Base-by-base conservation (phyloP, 2,113 vertebrate species). In the Brachyistius frenatus region DNA sequence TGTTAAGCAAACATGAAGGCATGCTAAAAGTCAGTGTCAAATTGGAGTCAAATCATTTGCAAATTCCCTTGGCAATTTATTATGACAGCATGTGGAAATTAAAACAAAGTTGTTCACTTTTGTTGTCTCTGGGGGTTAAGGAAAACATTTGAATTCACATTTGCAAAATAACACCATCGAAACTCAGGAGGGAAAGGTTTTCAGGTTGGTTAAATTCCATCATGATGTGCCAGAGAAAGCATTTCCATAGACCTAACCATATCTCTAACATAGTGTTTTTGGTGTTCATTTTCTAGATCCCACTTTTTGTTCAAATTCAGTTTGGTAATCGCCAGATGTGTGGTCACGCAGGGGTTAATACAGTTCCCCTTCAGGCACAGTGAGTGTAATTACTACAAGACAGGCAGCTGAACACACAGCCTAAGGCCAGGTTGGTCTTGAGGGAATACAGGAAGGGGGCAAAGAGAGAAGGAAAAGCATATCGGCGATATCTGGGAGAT, bases 371-470 rank as follows among this genome's bases (percentile, higher is more conserved):
- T 66, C 66, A 83, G 75, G 60, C 44, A 31, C 61, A 61, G 68
- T 82, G 67, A 52, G 39, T 70, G 79, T 90, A 87, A 93, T 92
- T 86, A 86, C 74, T 36, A 13, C n/a, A 46, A 80, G 80, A 73
- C 57, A 74, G 86, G 73, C 62, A 56, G 66, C 69, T 62, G 66
- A 79, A 62, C 66, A 63, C 70, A 66, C 72, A 55, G 49, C 84
- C 78, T 13, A 4, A 71, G 74, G 83, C 83, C 73, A 46, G 52
- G 80, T 41, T 35, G 56, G 63, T 77, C 88, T 75, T 68, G 7
- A 31, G 84, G 63, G 88, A 63, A 31, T 10, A 60, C 30, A 50
- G 66, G 62, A 53, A 47, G 13, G 39, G 66, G 71, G 65, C 13
- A 33, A 78, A 31, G 31, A 65, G 57, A 61, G 33, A 56, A 60